These are phyloP conservation scores for Chironomus striatipennis DNA, from an alignment of 1,140 invertebrate species.

Conservation along the genomic window DNA sequence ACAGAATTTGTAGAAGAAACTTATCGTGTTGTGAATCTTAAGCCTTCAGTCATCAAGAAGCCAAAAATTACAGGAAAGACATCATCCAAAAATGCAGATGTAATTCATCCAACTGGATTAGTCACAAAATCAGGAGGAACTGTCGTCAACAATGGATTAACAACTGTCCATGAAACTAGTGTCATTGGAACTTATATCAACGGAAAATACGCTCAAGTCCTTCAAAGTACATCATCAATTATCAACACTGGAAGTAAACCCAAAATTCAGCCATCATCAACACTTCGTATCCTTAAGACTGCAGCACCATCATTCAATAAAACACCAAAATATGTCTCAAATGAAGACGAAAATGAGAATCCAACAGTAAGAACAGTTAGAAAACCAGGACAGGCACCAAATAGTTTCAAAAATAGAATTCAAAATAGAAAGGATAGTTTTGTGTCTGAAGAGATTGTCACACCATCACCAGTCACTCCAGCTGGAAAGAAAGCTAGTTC, in stretches of 20 bases:
- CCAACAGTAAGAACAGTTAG: constrained; percentile 45
- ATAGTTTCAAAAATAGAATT: constrained; percentile 42
- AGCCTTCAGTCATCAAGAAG: constrained; percentile 40
- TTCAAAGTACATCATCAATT: constrained; percentile 61
- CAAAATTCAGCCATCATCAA: constrained; percentile 55
- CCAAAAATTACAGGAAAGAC: constrained; percentile 39
- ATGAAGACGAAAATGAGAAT: constrained; percentile 39
- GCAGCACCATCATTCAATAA: constrained; percentile 56
- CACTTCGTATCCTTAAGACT: constrained; percentile 62
- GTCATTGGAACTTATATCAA: constrained; percentile 81
- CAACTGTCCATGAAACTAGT: constrained; percentile 77
- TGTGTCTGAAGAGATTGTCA: not conserved
- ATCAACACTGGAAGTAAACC: constrained; percentile 41
- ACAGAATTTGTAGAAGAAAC: constrained; percentile 70
- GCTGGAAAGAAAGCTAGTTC: not conserved
- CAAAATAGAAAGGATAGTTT: constrained; percentile 20
- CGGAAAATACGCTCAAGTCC: constrained; percentile 75
- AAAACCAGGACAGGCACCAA: constrained; percentile 41
- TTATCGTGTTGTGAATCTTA: constrained; percentile 50
- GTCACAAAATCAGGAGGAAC: constrained; percentile 75
- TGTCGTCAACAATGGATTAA: constrained; percentile 69
- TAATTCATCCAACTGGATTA: constrained; percentile 62
- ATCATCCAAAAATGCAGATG: constrained; percentile 39
- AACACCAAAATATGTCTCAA: constrained; percentile 49
- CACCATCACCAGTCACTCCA: not conserved